Evolutionary conservation across 1,140 invertebrate genomes (phyloP), one percentile per base, ranked within the genome.

Genomic region (Heliconius himera): DNA sequence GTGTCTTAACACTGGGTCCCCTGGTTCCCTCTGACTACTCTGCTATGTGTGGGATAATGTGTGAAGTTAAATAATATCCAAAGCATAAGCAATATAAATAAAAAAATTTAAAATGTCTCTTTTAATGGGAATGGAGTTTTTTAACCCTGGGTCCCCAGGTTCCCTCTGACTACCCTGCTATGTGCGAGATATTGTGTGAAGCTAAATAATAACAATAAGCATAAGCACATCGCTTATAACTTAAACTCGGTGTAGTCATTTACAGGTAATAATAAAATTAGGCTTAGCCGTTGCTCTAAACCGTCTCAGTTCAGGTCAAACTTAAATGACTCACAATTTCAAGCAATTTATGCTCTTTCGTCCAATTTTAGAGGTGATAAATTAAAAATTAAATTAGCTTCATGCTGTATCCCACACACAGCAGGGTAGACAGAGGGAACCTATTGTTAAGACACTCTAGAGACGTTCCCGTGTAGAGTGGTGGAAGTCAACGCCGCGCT

Each of bases 251-350:
- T 26, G 51, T 70, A 71, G 56, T 76, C 74, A 82, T 82, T 82
- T 82, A 82, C 81, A 82, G 77, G 54, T 73, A 76, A 76, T 79
- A 82, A 82, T 82, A 79, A 79, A 82, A 82, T 82, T 79, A 79
- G 81, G 73, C 74, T 79, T 79, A 76, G 73, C 60, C 72, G 56
- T 74, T 70, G 56, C 77, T 70, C 71, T 22, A 56, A 20, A 71
- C 74, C 54, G 73, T 82, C 79, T 76, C 77, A 76, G 51, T 70
- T 78, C 74, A 13, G 77, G 81, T 79, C 81, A 79, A 66, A 49
- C 70, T 76, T 41, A 22, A 76, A 72, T 79, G 77, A 74, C 66
- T 82, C 77, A 79, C 41, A 71, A 72, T 66, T 66, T 29, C 26
- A 66, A 66, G 60, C 60, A 66, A 66, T 66, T 66, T 60, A 20